phyloP scores from a whole-genome alignment of 2,113 vertebrate genomes.

The Nicator chloris region DNA sequence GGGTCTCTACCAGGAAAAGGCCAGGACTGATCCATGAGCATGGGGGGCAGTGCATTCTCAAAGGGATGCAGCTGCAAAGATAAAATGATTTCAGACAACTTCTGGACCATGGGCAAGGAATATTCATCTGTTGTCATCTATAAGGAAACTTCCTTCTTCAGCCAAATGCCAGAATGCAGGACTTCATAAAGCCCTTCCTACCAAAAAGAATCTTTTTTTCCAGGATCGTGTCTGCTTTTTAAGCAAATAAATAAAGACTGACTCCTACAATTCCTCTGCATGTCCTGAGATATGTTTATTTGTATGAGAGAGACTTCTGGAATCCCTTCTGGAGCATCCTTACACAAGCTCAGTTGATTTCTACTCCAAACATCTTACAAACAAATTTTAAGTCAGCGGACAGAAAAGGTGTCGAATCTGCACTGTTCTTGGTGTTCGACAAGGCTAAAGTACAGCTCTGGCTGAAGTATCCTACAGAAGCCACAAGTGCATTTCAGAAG shows the following conservation, averaged over 20 bases:
- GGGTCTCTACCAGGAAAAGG: background rate
- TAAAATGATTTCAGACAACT: background rate
- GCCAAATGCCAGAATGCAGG: background rate
- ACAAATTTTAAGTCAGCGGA: background rate
- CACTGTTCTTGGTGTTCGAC: background rate
- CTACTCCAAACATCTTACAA: background rate
- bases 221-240: background rate
- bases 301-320: background rate
- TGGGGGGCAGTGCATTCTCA: background rate
- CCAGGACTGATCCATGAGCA: background rate
- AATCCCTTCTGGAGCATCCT: background rate
- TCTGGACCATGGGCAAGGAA: accelerated
- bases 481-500: background rate
- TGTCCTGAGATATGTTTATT: background rate
- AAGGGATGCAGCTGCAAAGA: background rate
- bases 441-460: background rate
- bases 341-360: background rate
- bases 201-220: background rate
- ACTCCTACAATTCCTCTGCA: background rate
- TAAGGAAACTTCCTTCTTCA: background rate
- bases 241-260: background rate
- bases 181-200: background rate
- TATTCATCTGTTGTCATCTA: background rate
- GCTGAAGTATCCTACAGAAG: background rate
- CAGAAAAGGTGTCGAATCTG: background rate